phyloP scores from a whole-genome alignment of 2,888 invertebrate species.

The Drosophila mayaguana region DNA sequence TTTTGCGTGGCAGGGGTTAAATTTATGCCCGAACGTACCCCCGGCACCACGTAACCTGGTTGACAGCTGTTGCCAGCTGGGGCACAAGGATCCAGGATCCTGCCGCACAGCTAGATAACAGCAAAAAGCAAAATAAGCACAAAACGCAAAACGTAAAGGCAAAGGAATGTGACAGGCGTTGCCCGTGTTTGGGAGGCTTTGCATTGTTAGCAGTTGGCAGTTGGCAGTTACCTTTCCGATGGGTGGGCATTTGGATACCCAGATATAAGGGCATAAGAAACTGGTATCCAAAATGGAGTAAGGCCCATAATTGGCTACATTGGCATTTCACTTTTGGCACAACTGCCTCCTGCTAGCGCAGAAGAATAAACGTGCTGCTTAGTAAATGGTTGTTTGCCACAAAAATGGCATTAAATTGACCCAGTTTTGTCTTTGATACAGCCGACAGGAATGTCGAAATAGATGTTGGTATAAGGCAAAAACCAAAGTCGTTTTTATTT shows the following conservation, averaged over 20 bases:
- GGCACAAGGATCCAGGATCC: conserved; percentile 41
- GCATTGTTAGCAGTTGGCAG: conserved; percentile 73
- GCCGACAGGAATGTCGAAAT: conserved; percentile 31
- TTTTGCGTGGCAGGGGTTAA: conserved; percentile 37
- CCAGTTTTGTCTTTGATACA: conserved; percentile 52
- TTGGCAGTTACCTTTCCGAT: conserved; percentile 68
- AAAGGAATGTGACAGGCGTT: conserved; percentile 61
- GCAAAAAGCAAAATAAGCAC: conserved; percentile 69
- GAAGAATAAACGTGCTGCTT: conserved; percentile 48
- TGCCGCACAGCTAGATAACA: conserved; percentile 54
- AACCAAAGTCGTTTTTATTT: too few relatives aligned
- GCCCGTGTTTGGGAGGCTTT: conserved; percentile 64
- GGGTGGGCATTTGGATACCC: conserved; percentile 22
- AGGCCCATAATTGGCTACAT: conserved; percentile 76
- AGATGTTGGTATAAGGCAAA: background rate
- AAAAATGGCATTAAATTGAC: conserved; percentile 73
- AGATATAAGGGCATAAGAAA: background rate
- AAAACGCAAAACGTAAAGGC: conserved; percentile 31
- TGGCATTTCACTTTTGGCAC: conserved; percentile 75
- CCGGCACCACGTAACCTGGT: conserved; percentile 60
- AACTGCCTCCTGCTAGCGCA: conserved; percentile 52
- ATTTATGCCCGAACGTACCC: conserved; percentile 52
- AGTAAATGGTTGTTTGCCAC: conserved; percentile 52
- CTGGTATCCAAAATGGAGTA: conserved; percentile 11
- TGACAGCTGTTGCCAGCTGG: conserved; percentile 74